These are phyloP conservation scores for Catharus fuscescens DNA, from an alignment of 2,113 vertebrate genomes.

Conservation along the genomic window DNA sequence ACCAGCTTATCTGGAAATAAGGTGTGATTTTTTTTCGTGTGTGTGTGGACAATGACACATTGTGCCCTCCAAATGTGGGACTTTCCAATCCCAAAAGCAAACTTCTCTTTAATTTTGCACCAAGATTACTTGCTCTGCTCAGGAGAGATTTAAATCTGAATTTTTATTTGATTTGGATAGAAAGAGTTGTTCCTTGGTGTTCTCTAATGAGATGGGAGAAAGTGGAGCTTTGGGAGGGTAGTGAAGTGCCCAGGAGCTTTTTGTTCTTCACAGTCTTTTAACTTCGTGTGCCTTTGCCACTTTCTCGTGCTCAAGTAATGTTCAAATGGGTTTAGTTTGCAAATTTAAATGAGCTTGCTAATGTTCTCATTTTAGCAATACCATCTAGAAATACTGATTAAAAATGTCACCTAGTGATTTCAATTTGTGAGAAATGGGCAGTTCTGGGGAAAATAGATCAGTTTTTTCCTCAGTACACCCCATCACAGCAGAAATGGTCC, in stretches of 20 bases:
- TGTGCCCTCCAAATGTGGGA: accelerated
- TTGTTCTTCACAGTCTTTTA: background rate
- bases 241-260: background rate
- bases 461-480: background rate
- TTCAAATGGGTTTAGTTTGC: slow-evolving; percentile 16
- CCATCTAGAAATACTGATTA: background rate
- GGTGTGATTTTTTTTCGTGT: background rate
- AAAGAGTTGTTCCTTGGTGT: background rate
- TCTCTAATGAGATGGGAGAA: background rate
- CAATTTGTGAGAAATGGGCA: background rate
- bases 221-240: background rate
- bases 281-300: background rate
- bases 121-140: background rate
- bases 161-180: background rate
- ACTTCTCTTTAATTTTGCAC: background rate
- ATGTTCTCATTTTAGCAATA: slow-evolving; percentile 9
- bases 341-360: slow-evolving; percentile 15
- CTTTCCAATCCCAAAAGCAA: background rate
- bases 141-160: background rate
- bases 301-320: background rate
- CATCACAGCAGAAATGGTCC: background rate
- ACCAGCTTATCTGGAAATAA: background rate
- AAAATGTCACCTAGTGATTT: background rate
- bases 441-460: background rate
- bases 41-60: background rate